Evolutionary conservation across 2,797 vertebrate species (phyloP), one percentile per base, ranked within the genome.

Genomic region (Hyperoplus lanceolatus): DNA sequence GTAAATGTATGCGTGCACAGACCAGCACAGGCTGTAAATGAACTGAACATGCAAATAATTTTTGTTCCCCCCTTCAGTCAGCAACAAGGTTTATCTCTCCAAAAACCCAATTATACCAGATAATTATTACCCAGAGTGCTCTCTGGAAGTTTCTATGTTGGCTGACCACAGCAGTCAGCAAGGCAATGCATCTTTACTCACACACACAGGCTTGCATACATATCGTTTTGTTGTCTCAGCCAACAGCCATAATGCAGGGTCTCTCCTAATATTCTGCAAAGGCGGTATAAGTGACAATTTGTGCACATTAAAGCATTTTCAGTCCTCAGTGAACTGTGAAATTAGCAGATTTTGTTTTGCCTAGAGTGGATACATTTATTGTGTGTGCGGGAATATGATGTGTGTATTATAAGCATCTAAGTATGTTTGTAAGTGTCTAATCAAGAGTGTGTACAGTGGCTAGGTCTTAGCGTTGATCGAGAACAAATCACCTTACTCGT

Each of bases 231-330:
- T 69, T 68, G 72, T 79, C 54, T 73, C 50, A 72, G 70, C 68
- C 73, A 79, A 72, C 29, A 77, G 21, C 58, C 80, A 54, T 85
- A 62, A 57, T 86, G 60, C 77, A 84, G 77, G 70, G 62, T 81
- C 70, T 78, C 70, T 83, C 60, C 46, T 50, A 55, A 73, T 83
- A 70, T 76, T 86, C 62, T 61, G 79, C 75, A 80, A 80, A 75
- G 82, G 76, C 82, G 50, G 84, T 73, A 70, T 82, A 87, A 89
- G 85, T 88, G 81, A 90, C 86, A 73, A 78, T 93, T 94, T 89
- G 73, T 93, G 83, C 85, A 89, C 80, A 81, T 93, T 93, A 91
- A 89, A 88, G 89, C 87, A 88, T 92, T 93, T 94, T 89, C 85
- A 93, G 92, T 89, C 79, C 70, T 88, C 81, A 85, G 39, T 83